phyloP scores from a whole-genome alignment of 2,888 invertebrate species.

The Megaustenia siamemsis region DNA sequence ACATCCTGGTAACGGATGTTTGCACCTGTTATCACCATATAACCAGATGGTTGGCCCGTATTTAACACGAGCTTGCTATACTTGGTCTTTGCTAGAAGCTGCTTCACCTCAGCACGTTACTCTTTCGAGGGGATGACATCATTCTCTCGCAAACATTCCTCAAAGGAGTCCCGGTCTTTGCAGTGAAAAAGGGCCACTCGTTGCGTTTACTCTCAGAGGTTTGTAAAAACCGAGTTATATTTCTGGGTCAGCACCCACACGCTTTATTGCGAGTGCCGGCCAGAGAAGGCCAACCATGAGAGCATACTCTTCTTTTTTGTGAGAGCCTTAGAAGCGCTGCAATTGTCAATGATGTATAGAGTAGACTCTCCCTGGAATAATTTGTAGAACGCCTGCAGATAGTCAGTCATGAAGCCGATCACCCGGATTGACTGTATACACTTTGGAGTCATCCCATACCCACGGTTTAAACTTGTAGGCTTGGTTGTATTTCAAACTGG shows the following conservation, averaged over 20 bases:
- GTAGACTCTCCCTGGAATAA: background rate
- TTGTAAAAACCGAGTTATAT: background rate
- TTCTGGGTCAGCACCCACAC: background rate
- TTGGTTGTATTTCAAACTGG: background rate
- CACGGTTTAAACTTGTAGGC: background rate
- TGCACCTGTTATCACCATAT: too few species aligned
- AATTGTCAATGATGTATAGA: background rate
- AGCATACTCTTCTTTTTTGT: background rate
- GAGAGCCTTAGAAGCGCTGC: background rate
- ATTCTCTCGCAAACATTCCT: conserved; percentile 1
- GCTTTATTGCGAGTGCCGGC: background rate
- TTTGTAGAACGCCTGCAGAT: background rate
- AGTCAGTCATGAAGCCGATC: background rate
- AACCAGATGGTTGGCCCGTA: background rate
- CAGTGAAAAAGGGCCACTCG: background rate
- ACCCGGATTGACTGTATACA: background rate
- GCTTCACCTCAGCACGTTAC: background rate
- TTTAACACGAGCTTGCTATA: background rate
- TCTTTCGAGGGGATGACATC: background rate
- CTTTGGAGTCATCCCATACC: background rate
- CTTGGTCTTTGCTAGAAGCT: background rate
- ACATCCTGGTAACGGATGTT: too few species aligned
- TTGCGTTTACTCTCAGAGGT: background rate
- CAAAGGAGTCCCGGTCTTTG: background rate
- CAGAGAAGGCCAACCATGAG: background rate